Evolutionary conservation across 2,797 vertebrate species (phyloP).

Genomic region (Squalus acanthias): DNA sequence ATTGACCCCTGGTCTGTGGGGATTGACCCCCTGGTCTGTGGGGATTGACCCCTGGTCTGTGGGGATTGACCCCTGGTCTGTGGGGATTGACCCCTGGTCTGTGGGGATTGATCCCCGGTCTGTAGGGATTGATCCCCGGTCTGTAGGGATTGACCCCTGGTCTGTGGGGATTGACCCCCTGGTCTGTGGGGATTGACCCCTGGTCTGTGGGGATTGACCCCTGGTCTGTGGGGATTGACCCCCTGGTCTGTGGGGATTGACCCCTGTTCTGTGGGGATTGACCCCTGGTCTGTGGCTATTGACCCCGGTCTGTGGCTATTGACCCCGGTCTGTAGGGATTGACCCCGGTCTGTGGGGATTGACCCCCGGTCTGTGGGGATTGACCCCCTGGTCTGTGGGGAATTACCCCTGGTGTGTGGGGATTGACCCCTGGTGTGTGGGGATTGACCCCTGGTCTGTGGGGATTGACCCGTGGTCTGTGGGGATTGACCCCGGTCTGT

Average conservation of each 20-base stretch:
- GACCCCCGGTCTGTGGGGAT: not conserved
- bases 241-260: not conserved
- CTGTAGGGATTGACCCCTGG: not conserved
- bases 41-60: not conserved
- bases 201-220: not conserved
- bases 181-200: no score
- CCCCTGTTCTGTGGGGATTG: not conserved
- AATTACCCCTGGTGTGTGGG: not conserved
- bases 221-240: not conserved
- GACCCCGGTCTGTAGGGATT: not conserved
- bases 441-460: not conserved
- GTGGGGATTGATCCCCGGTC: not conserved
- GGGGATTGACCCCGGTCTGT: not conserved
- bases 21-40: not conserved
- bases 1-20: not conserved
- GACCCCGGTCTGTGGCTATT: not conserved
- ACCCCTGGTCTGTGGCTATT: not conserved
- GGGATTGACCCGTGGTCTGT: not conserved
- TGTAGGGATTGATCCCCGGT: not conserved
- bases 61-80: not conserved
- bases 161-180: not conserved
- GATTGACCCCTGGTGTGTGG: not conserved
- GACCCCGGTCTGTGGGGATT: not conserved
- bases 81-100: not conserved
- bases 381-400: not conserved